These are phyloP conservation scores for Cydia fagiglandana DNA, from an alignment of 1,140 invertebrate genomes.

Conservation along the genomic window DNA sequence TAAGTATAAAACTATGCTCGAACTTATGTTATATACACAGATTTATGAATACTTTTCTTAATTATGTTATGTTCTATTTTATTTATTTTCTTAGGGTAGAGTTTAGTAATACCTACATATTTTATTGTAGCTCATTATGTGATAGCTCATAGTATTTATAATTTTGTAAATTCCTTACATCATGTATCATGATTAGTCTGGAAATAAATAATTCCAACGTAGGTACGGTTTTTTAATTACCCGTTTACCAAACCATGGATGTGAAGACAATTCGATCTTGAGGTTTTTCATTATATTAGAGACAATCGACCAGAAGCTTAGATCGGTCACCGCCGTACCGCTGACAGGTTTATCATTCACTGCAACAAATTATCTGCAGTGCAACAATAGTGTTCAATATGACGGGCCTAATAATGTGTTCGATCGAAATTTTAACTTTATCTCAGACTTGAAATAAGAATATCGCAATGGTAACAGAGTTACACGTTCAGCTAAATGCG, in stretches of 20 bases:
- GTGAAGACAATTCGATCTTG: neutral
- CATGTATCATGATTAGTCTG: slow-evolving; percentile 20
- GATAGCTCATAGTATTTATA: slow-evolving; percentile 19
- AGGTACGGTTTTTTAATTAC: neutral
- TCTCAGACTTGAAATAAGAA: neutral
- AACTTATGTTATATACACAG: slow-evolving; percentile 2
- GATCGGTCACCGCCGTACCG: neutral
- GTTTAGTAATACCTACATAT: neutral
- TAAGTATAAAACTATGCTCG: neutral
- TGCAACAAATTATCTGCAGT: neutral
- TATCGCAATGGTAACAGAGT: neutral
- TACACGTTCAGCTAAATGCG: neutral
- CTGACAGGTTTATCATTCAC: neutral
- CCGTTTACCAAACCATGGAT: neutral
- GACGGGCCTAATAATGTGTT: no score
- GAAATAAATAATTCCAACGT: neutral
- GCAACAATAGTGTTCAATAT: no score
- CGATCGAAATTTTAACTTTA: no score
- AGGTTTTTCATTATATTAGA: no score
- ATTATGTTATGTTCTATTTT: neutral
- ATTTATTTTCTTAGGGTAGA: neutral
- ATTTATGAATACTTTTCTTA: slow-evolving; percentile 1
- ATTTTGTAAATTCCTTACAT: slow-evolving; percentile 27
- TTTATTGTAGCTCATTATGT: slow-evolving; percentile 12
- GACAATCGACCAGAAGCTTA: neutral